phyloP scores from a whole-genome alignment of 1,140 invertebrate species.

The Lordiphosa mommai region DNA sequence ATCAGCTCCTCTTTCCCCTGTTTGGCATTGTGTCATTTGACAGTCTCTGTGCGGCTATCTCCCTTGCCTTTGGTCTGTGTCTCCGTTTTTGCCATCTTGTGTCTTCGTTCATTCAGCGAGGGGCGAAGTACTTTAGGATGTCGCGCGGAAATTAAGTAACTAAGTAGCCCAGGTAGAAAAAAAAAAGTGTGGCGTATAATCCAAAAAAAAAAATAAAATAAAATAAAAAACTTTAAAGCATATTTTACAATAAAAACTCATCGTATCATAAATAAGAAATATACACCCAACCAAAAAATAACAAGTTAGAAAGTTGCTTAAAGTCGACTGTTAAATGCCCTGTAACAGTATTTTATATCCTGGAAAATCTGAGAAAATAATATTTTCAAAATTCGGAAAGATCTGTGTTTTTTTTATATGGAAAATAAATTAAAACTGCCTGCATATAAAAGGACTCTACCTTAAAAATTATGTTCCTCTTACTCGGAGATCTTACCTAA shows the following conservation, averaged over 20 bases:
- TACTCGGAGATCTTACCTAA: no score
- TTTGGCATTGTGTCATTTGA: slow-evolving; percentile 71
- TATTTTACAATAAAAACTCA: slow-evolving; percentile 65
- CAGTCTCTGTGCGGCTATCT: slow-evolving; percentile 34
- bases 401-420: no score
- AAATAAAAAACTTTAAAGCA: slow-evolving; percentile 21
- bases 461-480: no score
- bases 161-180: slow-evolving; percentile 45
- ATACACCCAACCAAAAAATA: slow-evolving; percentile 50
- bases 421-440: slow-evolving; percentile 2
- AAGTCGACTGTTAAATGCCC: no score
- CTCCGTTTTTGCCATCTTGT: not conserved
- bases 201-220: no score
- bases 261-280: slow-evolving; percentile 51
- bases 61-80: slow-evolving; percentile 6
- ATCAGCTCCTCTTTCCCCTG: not conserved
- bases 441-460: no score
- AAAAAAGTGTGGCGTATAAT: slow-evolving; percentile 37
- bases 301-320: not conserved
- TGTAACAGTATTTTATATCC: no score
- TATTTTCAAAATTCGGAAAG: no score
- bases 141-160: slow-evolving; percentile 74
- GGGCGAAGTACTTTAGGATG: slow-evolving; percentile 35
- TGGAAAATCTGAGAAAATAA: no score
- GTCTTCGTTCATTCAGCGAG: not conserved